These are phyloP conservation scores for Steromphala cineraria DNA, from an alignment of 2,888 invertebrate species.

Conservation along the genomic window DNA sequence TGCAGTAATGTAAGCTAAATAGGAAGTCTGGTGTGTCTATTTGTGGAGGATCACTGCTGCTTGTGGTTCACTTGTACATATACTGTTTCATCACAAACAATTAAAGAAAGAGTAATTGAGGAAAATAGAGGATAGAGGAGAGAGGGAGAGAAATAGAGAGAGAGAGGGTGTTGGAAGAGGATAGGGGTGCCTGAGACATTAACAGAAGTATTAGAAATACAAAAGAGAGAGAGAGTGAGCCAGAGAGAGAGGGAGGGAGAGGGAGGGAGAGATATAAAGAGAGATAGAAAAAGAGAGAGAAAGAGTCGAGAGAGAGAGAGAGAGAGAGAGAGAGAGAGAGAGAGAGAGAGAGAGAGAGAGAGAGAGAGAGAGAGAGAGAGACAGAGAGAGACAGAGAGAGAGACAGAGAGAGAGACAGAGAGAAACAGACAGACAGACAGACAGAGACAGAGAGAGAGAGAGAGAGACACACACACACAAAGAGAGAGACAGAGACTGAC, in stretches of 20 bases:
- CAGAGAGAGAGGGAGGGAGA: background rate
- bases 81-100: no score
- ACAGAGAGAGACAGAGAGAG: background rate
- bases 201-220: no score
- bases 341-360: constrained; percentile 10
- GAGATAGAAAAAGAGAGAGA: background rate
- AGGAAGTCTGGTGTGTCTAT: no score
- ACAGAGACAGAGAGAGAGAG: background rate
- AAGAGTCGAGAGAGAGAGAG: background rate
- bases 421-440: background rate
- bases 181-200: background rate
- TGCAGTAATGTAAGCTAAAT: no score
- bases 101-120: no score
- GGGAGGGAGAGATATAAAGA: background rate
- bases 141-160: no score
- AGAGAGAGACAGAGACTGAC: no score
- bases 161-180: background rate
- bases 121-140: no score
- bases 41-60: no score
- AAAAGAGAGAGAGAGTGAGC: background rate
- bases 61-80: no score
- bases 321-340: background rate
- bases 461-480: no score
- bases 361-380: constrained; percentile 2
- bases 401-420: background rate